Percentiles rank a stretch among this genome's conserved stretches.
Conservation (phyloP, 2,797 vertebrate species). For the Acridotheres tristis region DNA sequence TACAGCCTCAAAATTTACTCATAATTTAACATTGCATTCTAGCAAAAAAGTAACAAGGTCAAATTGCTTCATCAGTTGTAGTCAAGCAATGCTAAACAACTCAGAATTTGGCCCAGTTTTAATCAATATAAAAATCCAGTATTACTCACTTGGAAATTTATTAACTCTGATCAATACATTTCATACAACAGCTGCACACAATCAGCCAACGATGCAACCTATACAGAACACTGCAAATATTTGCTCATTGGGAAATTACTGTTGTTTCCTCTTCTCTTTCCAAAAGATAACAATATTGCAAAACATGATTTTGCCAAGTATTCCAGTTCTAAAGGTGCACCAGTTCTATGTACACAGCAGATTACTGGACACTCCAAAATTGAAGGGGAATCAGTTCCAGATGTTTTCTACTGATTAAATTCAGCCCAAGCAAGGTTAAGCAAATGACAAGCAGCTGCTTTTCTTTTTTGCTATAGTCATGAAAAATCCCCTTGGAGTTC, state of each 20-base stretch:
- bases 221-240: conserved; percentile 17
- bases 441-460: conserved; percentile 53
- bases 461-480: not conserved
- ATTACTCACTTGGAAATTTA: conserved; percentile 16
- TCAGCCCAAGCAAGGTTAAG: conserved; percentile 25
- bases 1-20: not conserved
- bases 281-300: conserved; percentile 39
- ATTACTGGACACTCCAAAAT: conserved; percentile 4
- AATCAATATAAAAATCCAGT: not conserved
- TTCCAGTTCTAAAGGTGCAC: not conserved
- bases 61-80: not conserved
- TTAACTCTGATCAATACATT: conserved; percentile 43
- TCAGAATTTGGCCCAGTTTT: not conserved
- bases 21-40: not conserved
- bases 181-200: conserved; percentile 41
- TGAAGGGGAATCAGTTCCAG: conserved; percentile 46
- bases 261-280: conserved; percentile 22
- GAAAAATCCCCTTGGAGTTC: not conserved
- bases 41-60: not conserved
- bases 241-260: conserved; percentile 42
- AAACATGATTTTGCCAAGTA: not conserved
- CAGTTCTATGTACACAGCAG: not conserved
- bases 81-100: not conserved
- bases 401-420: conserved; percentile 46
- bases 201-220: not conserved